A percentile compares a stretch with the other conserved stretches of the same genome.
These are phyloP conservation scores for Nothobranchius furzeri DNA, from an alignment of 2,113 vertebrate species.

Conservation along the genomic window DNA sequence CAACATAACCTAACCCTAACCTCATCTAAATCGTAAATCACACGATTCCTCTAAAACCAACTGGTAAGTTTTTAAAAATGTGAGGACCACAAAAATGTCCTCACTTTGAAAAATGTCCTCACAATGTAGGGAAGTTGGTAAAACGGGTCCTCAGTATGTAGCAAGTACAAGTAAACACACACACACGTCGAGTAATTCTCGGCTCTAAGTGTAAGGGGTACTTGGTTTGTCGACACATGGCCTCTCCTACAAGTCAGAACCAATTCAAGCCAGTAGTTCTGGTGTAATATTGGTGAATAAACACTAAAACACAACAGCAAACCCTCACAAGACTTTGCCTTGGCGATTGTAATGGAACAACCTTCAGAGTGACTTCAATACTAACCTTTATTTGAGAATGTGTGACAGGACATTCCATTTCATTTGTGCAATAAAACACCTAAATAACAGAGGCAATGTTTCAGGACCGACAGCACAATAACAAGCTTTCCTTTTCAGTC, in stretches of 20 bases:
- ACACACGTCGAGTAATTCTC: too few relatives aligned
- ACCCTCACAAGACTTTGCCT: not conserved
- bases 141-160: too few relatives aligned
- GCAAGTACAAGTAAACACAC: too few relatives aligned
- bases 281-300: not conserved
- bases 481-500: not conserved
- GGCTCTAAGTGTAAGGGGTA: not conserved
- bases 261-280: not conserved
- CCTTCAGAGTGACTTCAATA: not conserved
- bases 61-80: too few relatives aligned
- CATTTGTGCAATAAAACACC: not conserved
- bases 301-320: not conserved
- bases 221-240: not conserved
- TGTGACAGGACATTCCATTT: not conserved
- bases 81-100: too few relatives aligned
- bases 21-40: too few relatives aligned
- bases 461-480: not conserved
- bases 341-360: not conserved
- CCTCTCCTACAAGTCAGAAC: not conserved
- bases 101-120: too few relatives aligned
- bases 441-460: not conserved
- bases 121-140: too few relatives aligned
- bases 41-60: too few relatives aligned
- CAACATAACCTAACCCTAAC: too few relatives aligned
- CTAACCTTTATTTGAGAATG: too few relatives aligned